Evolutionary conservation across 2,797 vertebrate species (phyloP), one percentile per base, ranked within the genome.

Genomic region (Falco columbarius): DNA sequence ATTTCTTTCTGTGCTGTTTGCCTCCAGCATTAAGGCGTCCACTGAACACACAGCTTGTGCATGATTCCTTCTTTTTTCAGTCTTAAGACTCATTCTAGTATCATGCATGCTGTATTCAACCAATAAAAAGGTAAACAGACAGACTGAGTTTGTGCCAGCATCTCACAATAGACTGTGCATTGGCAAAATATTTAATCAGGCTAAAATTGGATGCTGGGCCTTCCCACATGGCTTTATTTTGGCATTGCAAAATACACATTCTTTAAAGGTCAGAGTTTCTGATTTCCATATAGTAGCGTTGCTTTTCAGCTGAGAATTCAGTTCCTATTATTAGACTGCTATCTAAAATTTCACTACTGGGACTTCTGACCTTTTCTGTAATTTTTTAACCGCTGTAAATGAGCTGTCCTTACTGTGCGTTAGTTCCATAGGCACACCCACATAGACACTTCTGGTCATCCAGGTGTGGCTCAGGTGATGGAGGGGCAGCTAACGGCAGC

Each of bases 1-100:
- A 65, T 90, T 96, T 86, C 93, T 94, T 88, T 93, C 94, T 86
- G 19, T 70, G 82, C 73, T 32, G 47, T 82, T 90, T 89, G 94
- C 96, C 91, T 96, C 77, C 85, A 96, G 97, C 95, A 67, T 76
- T 80, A 75, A 81, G 68, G 94, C 95, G 80, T 51, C 85, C 85
- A 58, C 61, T 93, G 87, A 94, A 90, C 81, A 82, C 80, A 83
- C n/a, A 85, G 86, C 88, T 86, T 81, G 67, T 81, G 77, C 71
- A 55, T 34, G 51, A 91, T 87, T 68, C 65, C 76, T 72, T n/a
- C 62, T 29, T n/a, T 84, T 82, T 61, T 18, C 40, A 84, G 95
- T 70, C 72, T 44, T 56, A 71, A 88, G 89, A 84, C 77, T 93
- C 42, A 42, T 59, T 63, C 66, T 84, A 22, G 63, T 68, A 38